Percentiles rank a stretch among this genome's conserved stretches.
Evolutionary conservation across 2,888 invertebrate genomes (phyloP).

Genomic region (Campoplex capitator): DNA sequence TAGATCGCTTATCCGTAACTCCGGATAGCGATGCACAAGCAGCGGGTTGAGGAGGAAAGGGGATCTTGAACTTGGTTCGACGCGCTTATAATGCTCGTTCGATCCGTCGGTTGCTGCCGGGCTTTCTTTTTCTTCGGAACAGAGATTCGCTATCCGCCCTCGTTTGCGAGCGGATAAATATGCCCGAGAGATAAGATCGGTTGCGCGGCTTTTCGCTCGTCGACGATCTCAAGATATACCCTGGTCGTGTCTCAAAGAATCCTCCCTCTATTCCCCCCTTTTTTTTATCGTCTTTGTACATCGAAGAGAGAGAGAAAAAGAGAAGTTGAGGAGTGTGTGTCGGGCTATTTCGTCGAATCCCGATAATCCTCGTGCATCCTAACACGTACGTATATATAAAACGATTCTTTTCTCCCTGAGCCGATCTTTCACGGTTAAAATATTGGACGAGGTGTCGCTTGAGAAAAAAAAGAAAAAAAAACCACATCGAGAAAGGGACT

Average conservation of each 20-base stretch:
- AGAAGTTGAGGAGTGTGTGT: conserved; percentile 16
- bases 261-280: background rate
- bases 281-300: conserved; percentile 38
- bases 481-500: background rate
- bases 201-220: conserved; percentile 54
- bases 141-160: conserved; percentile 22
- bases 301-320: background rate
- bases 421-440: background rate
- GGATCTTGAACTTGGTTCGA: conserved; percentile 7
- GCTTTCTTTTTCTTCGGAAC: background rate
- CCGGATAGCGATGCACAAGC: conserved; percentile 18
- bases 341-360: conserved; percentile 35
- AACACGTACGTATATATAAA: background rate
- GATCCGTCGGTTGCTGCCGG: conserved; percentile 32
- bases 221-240: conserved; percentile 56
- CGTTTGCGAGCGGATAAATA: conserved; percentile 60
- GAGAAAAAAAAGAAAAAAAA: background rate
- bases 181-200: conserved; percentile 65
- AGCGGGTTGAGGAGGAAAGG: background rate
- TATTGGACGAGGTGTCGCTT: background rate
- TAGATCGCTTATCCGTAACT: conserved; percentile 60
- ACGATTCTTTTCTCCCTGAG: background rate
- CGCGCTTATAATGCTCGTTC: conserved; percentile 40
- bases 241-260: background rate
- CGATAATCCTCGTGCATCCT: background rate